Base-by-base conservation (phyloP, 2,888 invertebrate genomes). In the Coenonympha arcania region DNA sequence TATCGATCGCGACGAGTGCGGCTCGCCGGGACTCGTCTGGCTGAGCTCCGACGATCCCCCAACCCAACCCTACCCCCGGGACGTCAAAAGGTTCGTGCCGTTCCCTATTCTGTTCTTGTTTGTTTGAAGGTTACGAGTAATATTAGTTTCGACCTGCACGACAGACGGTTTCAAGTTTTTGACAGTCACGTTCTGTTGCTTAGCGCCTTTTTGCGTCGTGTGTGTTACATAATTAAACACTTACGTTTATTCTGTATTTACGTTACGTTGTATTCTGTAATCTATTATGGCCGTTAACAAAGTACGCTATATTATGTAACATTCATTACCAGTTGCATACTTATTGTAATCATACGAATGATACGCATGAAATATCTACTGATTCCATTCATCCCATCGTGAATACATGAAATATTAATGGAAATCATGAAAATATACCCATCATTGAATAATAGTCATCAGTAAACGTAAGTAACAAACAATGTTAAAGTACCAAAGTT, bases 41-140 rank as follows among this genome's bases (percentile, higher is more conserved):
- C 43, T 43, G 19, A 31, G 31, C 20, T n/a, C n/a, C n/a, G 73
- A 62, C 72, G 71, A 68, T 66, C 73, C 69, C 69, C 68, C 67
- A 60, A 65, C 72, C 73, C 71, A 61, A 58, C 54, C 73, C 71
- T 60, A 58, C 54, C 60, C 66, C 65, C 49, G 52, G 56, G 50
- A 54, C 69, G 64, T 69, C 73, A 71, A 72, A 74, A 78, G 74
- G 71, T 71, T 71, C 73, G 74, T 74, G 73, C 74, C 73, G 72
- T 71, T 78, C 74, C 69, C 72, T 74, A 69, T 80, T 82, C 83
- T 80, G 80, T 79, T 82, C 81, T 81, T 81, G 79, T 84, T 80
- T 76, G 77, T 84, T 84, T 85, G 83, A 85, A 86, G 83, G 85
- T 85, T 86, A n/a, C n/a, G n/a, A n/a, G n/a, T n/a, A 85, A 83